Percentiles rank a stretch among this genome's conserved stretches.
These are phyloP conservation scores for Thunnus maccoyii DNA, from an alignment of 2,113 vertebrate genomes.

Conservation along the genomic window DNA sequence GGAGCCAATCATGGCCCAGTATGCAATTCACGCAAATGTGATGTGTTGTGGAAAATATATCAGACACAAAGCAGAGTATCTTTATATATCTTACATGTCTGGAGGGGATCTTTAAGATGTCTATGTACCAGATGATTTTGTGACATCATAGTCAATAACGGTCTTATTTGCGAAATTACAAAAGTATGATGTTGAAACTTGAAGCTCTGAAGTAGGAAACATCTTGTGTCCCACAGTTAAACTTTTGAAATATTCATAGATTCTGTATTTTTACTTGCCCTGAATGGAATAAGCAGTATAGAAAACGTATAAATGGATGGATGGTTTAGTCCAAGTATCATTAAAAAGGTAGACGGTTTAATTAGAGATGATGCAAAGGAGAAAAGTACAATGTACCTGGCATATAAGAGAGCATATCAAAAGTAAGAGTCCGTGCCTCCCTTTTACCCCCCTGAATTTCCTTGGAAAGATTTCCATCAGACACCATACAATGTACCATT, in stretches of 20 bases:
- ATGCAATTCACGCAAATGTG: too few species aligned
- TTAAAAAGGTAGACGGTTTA: not conserved
- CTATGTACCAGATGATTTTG: too few species aligned
- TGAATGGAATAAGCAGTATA: not conserved
- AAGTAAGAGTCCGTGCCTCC: slow-evolving; percentile 38
- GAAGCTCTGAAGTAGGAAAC: not conserved
- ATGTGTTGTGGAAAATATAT: too few species aligned
- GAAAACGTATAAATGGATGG: not conserved
- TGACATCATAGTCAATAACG: too few species aligned
- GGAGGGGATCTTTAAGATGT: too few species aligned
- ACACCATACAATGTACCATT: slow-evolving; percentile 53
- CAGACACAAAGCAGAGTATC: too few species aligned
- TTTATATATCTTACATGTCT: too few species aligned
- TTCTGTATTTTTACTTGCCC: too few species aligned
- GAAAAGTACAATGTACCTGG: not conserved
- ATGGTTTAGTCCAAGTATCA: not conserved
- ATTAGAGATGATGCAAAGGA: not conserved
- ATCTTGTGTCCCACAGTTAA: not conserved
- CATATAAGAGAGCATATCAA: not conserved
- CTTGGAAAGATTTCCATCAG: slow-evolving; percentile 62
- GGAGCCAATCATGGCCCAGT: too few species aligned
- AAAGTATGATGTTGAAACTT: too few species aligned
- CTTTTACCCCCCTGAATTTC: slow-evolving; percentile 35
- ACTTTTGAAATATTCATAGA: too few species aligned
- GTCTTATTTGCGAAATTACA: too few species aligned